These are phyloP conservation scores for Onychostoma macrolepis DNA, from an alignment of 2,113 vertebrate genomes.

Conservation along the genomic window DNA sequence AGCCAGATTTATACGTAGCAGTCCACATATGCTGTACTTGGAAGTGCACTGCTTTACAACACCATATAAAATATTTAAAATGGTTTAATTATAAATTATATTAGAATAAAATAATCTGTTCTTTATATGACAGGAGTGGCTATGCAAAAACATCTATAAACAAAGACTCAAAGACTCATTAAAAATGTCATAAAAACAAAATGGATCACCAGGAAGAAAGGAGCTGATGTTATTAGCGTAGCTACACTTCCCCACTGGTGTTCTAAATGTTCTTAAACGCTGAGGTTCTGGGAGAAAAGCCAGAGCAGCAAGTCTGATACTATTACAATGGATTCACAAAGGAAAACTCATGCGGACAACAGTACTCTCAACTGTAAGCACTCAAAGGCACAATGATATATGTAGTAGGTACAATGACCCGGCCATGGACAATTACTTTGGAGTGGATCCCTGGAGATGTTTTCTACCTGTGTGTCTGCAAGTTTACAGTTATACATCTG, in stretches of 20 bases:
- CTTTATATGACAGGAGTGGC: background rate
- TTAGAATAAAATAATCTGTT: background rate
- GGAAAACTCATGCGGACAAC: background rate
- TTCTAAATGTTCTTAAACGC: background rate
- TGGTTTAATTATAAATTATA: background rate
- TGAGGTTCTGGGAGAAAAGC: constrained; percentile 25
- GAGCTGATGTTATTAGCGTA: constrained; percentile 30
- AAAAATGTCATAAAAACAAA: background rate
- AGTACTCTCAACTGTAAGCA: constrained; percentile 16
- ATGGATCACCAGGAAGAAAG: background rate
- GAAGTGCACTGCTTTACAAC: background rate
- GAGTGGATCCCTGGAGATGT: constrained; percentile 13
- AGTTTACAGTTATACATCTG: background rate
- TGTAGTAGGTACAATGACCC: background rate
- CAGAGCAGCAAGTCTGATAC: background rate
- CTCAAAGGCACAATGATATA: constrained; percentile 17
- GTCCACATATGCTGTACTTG: constrained; percentile 10
- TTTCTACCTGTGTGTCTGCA: background rate
- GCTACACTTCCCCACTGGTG: background rate
- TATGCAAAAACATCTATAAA: constrained; percentile 20
- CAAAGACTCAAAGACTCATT: constrained; percentile 17
- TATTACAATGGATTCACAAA: constrained; percentile 12
- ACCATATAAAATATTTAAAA: background rate
- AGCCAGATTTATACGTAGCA: background rate
- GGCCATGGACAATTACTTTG: constrained; percentile 1